phyloP scores from a whole-genome alignment of 1,140 invertebrate genomes.

The Brachionus angularis region DNA sequence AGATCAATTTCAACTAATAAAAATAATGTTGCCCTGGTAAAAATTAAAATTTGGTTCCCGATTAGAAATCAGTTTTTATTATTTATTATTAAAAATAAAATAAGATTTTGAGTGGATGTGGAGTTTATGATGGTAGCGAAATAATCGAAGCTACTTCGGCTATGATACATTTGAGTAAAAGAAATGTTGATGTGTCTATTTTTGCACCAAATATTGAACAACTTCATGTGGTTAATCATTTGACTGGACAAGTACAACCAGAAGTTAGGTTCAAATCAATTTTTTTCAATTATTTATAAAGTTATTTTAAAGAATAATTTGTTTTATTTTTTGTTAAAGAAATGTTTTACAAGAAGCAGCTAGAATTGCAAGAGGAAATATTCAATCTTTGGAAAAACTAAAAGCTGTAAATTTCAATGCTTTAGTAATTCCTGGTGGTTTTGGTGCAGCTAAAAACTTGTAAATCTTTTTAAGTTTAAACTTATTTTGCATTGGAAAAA shows the following conservation, averaged over 20 bases:
- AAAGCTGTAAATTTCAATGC: conserved; percentile 57
- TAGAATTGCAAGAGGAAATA: conserved; percentile 61
- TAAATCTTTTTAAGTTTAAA: conserved; percentile 51
- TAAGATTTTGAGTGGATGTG: conserved; percentile 64
- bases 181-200: conserved; percentile 59
- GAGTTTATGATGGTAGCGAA: conserved; percentile 65
- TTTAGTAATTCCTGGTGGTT: conserved; percentile 65
- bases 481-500: background rate
- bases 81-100: background rate
- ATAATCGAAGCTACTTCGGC: conserved; percentile 63
- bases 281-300: background rate
- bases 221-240: conserved; percentile 62
- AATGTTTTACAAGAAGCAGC: conserved; percentile 65
- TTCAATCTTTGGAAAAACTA: conserved; percentile 60
- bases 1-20: background rate
- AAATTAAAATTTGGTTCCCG: too few species aligned
- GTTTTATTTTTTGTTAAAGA: conserved; percentile 49
- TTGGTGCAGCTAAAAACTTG: conserved; percentile 65
- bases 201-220: conserved; percentile 63
- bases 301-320: conserved; percentile 8
- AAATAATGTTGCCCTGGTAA: conserved; percentile 12
- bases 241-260: conserved; percentile 53
- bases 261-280: conserved; percentile 42
- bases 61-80: background rate
- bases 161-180: conserved; percentile 61